Evolutionary conservation across 2,113 vertebrate species (phyloP).

Genomic region (Dunckerocampus dactyliophorus): DNA sequence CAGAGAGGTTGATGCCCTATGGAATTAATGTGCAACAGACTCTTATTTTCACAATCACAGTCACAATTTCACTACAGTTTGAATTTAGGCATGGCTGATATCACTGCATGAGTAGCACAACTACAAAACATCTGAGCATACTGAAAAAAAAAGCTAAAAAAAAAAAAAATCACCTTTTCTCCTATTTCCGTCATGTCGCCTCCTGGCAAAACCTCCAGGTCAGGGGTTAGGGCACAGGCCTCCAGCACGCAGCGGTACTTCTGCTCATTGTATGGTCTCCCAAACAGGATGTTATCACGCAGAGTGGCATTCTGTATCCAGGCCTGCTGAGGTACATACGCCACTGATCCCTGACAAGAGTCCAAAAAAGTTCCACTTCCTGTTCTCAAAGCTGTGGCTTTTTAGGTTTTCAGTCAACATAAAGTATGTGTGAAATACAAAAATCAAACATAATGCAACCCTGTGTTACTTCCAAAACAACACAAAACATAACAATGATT

Average conservation of each 20-base stretch:
- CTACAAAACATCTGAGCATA: not conserved
- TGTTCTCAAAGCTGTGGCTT: not conserved
- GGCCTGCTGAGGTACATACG: conserved; percentile 92
- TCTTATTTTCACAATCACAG: too few species aligned
- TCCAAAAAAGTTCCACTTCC: not conserved
- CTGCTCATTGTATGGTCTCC: conserved; percentile 74
- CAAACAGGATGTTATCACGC: conserved; percentile 94
- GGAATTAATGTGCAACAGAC: not conserved
- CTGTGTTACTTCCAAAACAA: too few species aligned
- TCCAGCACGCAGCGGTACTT: conserved; percentile 83
- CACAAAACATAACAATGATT: too few species aligned
- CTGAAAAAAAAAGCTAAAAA: not conserved
- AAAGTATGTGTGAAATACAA: too few species aligned
- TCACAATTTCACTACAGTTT: not conserved
- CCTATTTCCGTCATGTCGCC: conserved; percentile 95
- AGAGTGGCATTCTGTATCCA: conserved; percentile 95
- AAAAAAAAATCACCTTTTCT: conserved; percentile 83
- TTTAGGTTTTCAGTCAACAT: too few species aligned
- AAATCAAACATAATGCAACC: too few species aligned
- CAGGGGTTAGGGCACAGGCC: conserved; percentile 84
- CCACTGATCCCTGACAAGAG: conserved; percentile 83
- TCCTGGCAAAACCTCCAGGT: conserved; percentile 87
- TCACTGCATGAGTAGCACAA: not conserved
- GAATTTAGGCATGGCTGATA: not conserved
- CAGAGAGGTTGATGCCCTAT: conserved; percentile 95